Base-by-base conservation (phyloP, 2,113 vertebrate species). In the Crypturellus undulatus region DNA sequence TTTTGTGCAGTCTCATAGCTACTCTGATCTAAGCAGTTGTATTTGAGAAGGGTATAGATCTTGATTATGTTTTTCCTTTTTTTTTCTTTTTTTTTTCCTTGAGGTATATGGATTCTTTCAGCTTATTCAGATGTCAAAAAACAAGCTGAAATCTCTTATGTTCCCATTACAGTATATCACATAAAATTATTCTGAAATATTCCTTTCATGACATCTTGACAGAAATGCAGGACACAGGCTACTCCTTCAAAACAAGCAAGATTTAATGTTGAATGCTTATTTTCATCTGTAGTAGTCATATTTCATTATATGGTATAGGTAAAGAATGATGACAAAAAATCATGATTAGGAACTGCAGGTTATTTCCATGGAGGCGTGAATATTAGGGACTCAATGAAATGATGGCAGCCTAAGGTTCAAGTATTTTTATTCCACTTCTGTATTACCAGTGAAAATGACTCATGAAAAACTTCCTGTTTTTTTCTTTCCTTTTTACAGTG, bases 401-500 rank as follows among this genome's bases (percentile, higher is more conserved):
- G 24, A 58, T 73, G 67, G 83, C 34, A 84, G 62, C 42, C 30
- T 80, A 47, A 82, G 38, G 40, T 60, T 54, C 86, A 67, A 73
- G 63, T 20, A 34, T 80, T 67, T 93, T 42, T 89, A 80, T 34
- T 59, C 56, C 18, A 9, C 30, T 83, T 58, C 45, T 49, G 18
- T 77, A 60, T 34, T 63, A 71, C 22, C n/a, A 89, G 8, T 80
- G n/a, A 76, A n/a, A 71, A 25, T 49, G 2, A 15, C 25, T 59
- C 77, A n/a, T 84, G 54, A 84, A 93, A 49, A 78, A 70, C 60
- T 18, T 22, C 45, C 5, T 47, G n/a, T 71, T 71, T 64, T 43
- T 40, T 73, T n/a, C 49, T 94, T 65, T 89, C 28, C 8, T 73
- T 95, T 94, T 97, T 73, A 20, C 97, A 99, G 99, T 97, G 98